Percentiles rank a stretch among this genome's conserved stretches.
Evolutionary conservation across 2,113 vertebrate genomes (phyloP).

Genomic region (Cebus imitator): DNA sequence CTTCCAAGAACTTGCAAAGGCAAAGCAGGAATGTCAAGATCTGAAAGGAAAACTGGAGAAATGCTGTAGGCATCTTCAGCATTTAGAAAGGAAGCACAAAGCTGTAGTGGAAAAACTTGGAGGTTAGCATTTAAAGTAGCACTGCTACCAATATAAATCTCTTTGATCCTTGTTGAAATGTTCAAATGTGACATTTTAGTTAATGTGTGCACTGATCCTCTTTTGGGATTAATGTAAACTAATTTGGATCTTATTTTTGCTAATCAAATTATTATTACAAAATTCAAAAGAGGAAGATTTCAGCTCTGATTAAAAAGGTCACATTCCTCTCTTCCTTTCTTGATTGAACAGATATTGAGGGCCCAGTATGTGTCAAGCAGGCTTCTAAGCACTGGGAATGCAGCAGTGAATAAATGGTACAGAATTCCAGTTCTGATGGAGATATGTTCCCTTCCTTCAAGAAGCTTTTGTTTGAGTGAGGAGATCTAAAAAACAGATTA

Average conservation of each 20-base stretch:
- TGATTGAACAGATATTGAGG: neutral
- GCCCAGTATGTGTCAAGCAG: neutral
- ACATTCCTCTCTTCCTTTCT: neutral
- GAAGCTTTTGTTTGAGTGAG: neutral
- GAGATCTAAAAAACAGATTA: neutral
- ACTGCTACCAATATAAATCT: neutral
- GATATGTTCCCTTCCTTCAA: neutral
- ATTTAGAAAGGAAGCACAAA: constrained; percentile 86
- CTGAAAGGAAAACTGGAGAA: constrained; percentile 90
- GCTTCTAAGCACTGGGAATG: neutral
- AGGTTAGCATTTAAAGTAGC: constrained; percentile 79
- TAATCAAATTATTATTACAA: neutral
- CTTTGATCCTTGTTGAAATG: neutral
- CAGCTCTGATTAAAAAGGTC: constrained; percentile 2
- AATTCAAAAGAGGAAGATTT: neutral
- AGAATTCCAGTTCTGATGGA: neutral
- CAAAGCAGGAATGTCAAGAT: constrained; percentile 88
- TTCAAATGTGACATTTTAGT: neutral
- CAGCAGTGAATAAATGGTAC: neutral
- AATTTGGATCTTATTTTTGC: constrained; percentile 22
- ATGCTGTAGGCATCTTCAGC: constrained; percentile 88
- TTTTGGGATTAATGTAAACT: neutral
- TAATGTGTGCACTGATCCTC: neutral
- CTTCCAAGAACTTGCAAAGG: constrained; percentile 82
- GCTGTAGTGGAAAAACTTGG: constrained; percentile 83